Evolutionary conservation across 2,888 invertebrate genomes (phyloP), one percentile per base, ranked within the genome.

Genomic region (Teleogryllus oceanicus): DNA sequence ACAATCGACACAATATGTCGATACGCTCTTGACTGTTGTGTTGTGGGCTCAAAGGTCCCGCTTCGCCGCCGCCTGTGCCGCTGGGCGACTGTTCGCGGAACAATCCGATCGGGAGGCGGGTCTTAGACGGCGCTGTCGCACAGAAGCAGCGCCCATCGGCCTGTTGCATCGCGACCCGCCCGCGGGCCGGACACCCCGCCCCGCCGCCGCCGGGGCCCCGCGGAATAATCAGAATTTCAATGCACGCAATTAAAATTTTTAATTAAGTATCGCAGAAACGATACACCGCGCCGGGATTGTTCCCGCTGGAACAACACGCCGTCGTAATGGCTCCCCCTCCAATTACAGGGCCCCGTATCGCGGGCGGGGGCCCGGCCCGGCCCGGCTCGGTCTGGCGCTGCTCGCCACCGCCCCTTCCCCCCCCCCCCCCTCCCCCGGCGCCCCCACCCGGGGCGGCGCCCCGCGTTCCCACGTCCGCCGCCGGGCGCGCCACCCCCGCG

Each of bases 271-370:
- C 62, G 62, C 62, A 62, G 62, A 62, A 62, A 62, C 62, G 62
- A 62, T 62, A 62, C 62, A 62, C 62, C n/a, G 62, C 62, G 8
- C 62, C 10, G 62, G 62, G 62, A 62, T 62, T 62, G 62, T 62
- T 62, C 62, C n/a, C 62, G 62, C 62, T 62, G 62, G 62, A 62
- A 62, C 62, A 62, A 62, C 62, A 62, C n/a, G 62, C 62, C 62
- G 62, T 62, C 62, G 62, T 62, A 62, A 62, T 62, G 62, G 62
- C n/a, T 62, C 62, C n/a, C 21, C n/a, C 62, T 62, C 62, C 62
- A 62, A 62, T 62, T 62, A 62, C 62, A 4, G n/a, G 16, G 62
- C 62, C 62, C 62, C 62, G 62, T 62, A 62, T 62, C 62, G 62
- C 62, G n/a, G n/a, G 62, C 13, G 62, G 62, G 62, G 37, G 62